Evolutionary conservation across 2,888 invertebrate genomes (phyloP).

Genomic region (Campoplex nolae): DNA sequence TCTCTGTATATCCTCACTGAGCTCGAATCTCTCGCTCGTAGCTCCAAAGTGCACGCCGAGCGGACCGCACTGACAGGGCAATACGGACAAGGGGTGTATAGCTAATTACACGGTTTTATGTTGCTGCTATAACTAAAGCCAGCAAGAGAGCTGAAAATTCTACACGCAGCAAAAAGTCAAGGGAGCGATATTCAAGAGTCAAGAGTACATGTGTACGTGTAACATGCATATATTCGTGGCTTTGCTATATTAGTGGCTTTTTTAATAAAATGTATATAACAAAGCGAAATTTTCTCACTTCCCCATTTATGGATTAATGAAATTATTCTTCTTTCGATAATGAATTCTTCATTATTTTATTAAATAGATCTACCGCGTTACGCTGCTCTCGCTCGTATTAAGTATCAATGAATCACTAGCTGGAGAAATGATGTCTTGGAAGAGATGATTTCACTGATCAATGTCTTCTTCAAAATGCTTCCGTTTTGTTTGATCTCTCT

Average conservation of each 20-base stretch:
- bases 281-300: not conserved
- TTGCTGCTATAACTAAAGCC: slow-evolving; percentile 70
- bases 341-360: not conserved
- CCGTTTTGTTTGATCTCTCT: no score
- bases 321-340: not conserved
- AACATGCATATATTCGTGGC: no score
- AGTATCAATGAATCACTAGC: not conserved
- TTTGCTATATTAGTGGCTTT: no score
- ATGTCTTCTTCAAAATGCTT: no score
- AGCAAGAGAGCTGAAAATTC: slow-evolving; percentile 49
- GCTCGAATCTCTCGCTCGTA: slow-evolving; percentile 62
- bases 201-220: not conserved
- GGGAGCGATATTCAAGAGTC: slow-evolving; percentile 17
- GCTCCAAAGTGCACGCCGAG: slow-evolving; percentile 78
- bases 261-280: slow-evolving; percentile 13
- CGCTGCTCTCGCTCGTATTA: no score
- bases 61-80: slow-evolving; percentile 78
- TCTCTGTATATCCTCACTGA: slow-evolving; percentile 54
- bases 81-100: slow-evolving; percentile 81
- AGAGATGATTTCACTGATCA: not conserved
- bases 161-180: slow-evolving; percentile 26
- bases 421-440: not conserved
- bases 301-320: not conserved
- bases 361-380: not conserved
- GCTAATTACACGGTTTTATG: slow-evolving; percentile 84